Evolutionary conservation across 2,113 vertebrate genomes (phyloP), one percentile per base, ranked within the genome.

Genomic region (Ancistrus triradiatus): DNA sequence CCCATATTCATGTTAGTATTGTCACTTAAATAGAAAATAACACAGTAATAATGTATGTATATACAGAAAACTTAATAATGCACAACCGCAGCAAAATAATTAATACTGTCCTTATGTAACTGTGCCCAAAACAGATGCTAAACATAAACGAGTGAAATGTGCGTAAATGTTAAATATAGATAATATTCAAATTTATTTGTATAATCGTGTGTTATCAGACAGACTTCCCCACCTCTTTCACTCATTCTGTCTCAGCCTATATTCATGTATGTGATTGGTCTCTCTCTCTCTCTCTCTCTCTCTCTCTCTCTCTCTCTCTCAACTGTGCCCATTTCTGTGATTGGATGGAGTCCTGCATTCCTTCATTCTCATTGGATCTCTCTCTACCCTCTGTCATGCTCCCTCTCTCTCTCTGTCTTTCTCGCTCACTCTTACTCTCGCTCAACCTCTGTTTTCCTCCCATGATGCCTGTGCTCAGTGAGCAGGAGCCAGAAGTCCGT

Each of bases 401-500:
- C 66, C 55, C 66, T 27, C 48, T 31, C 58, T 53, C 17, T 38
- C 48, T 28, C 49, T 43, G 14, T 10, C 53, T 42, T 43, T 59
- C 35, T 49, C 65, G 59, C 53, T 52, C 55, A 31, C 9, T 40
- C 53, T 6, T 51, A 71, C 58, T 77, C 50, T 27, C n/a, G n/a
- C 62, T 65, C 13, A 11, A 19, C 13, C 8, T 28, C 53, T 37
- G 17, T 31, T 27, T 59, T 56, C 37, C 65, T 68, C 77, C 67
- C 71, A 77, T 80, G 78, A 78, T 77, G 75, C 71, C 69, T 66
- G 7, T 70, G 83, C 71, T 84, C 68, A 66, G 76, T 73, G 74
- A 67, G 63, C 59, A 59, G 72, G 75, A 75, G 73, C 73, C 78
- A 21, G 33, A 63, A 78, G 78, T 80, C 81, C 70, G 80, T 84